Evolutionary conservation across 2,888 invertebrate species (phyloP), one percentile per base, ranked within the genome.

Genomic region (Spicauda simplicius): DNA sequence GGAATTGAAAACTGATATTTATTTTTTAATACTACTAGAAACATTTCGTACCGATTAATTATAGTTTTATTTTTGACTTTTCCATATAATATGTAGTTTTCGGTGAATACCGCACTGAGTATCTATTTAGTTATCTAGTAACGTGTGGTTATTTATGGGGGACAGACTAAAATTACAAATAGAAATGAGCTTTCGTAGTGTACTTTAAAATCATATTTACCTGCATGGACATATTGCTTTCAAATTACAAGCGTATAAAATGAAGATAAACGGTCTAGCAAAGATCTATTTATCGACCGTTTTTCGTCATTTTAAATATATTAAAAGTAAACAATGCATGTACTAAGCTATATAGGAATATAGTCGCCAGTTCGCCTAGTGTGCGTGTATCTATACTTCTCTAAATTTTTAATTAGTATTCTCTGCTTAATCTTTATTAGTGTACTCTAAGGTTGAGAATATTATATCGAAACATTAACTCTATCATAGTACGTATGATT

Each of bases 341-440:
- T 16, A 48, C 16, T 48, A 16, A 48, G 16, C 48, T 48, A 41
- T 41, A 25, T 69, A 63, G 73, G 77, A 77, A 72, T 69, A 78
- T 82, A 84, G 85, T 80, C 72, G 84, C 86, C 90, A 86, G 87
- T 73, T 87, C 85, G 87, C 82, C 85, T 78, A 81, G 92, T 86
- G 79, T 93, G 92, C 77, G 88, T 93, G 91, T 84, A 75, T 67
- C 41, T 74, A 69, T 71, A 68, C 85, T 86, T 80, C 82, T 79
- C 48, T 25, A 48, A 80, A 83, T 69, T 69, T 67, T 84, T 81
- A 77, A 81, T 82, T 85, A 82, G 77, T 85, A 82, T 81, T 81
- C 83, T 83, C 83, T 74, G 87, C 89, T 88, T 89, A 75, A 77
- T 80, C 80, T 72, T 55, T 48, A 55, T 33, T 19, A 41, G 33